Conservation (phyloP, 1,140 invertebrate species). For the Lasaia peninsularis region DNA sequence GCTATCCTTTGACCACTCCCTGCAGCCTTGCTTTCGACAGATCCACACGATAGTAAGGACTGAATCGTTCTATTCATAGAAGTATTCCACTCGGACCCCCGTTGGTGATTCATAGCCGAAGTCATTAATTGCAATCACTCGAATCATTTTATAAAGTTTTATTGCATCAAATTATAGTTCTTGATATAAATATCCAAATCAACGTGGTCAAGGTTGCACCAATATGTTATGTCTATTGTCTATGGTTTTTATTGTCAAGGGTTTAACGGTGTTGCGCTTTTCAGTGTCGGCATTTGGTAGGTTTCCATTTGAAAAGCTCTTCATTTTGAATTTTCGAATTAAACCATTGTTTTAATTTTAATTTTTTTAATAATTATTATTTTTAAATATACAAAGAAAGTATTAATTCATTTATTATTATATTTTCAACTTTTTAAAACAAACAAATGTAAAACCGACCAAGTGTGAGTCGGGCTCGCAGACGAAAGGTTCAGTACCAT, state of each 20-base stretch:
- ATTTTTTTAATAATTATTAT: too few species aligned
- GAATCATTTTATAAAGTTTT: conserved; percentile 26
- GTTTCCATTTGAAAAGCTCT: too few species aligned
- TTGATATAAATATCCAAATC: conserved; percentile 13
- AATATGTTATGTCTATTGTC: conserved; percentile 1
- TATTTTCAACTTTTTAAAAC: too few species aligned
- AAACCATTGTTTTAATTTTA: too few species aligned
- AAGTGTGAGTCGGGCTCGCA: too few species aligned
- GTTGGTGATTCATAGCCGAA: conserved; percentile 34
- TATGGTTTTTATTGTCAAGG: background rate
- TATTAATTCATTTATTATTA: too few species aligned
- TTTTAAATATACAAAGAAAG: too few species aligned
- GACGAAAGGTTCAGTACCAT: too few species aligned
- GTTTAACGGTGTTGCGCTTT: background rate
- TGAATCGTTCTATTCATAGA: conserved; percentile 53
- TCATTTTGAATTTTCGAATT: too few species aligned
- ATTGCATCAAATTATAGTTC: conserved; percentile 28
- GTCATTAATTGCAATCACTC: conserved; percentile 39
- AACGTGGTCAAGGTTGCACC: conserved; percentile 9
- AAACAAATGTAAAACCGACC: too few species aligned
- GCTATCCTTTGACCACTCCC: conserved; percentile 71
- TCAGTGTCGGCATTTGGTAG: background rate
- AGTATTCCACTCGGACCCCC: conserved; percentile 28
- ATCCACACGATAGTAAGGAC: conserved; percentile 56
- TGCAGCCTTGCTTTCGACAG: conserved; percentile 67